These are phyloP conservation scores for Celastrina argiolus DNA, from an alignment of 2,888 invertebrate species.

Conservation along the genomic window DNA sequence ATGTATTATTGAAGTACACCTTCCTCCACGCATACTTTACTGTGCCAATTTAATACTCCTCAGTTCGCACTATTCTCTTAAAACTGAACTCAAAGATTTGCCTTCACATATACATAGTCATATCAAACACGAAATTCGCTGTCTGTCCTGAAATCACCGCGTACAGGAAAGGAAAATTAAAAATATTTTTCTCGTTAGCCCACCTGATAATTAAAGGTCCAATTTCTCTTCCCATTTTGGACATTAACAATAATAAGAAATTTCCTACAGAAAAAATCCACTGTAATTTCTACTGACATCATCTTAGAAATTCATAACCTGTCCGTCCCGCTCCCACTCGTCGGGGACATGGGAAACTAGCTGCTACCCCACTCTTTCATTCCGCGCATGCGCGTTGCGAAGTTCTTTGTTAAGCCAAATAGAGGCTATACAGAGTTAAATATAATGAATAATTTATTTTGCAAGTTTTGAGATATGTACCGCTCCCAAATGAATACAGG, in stretches of 20 bases:
- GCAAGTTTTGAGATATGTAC: constrained; percentile 22
- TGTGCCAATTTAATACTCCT: too few species aligned
- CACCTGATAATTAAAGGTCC: constrained; percentile 11
- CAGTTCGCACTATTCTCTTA: too few species aligned
- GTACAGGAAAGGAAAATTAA: background rate
- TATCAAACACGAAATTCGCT: background rate
- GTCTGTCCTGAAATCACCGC: background rate
- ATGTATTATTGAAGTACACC: too few species aligned
- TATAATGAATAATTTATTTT: constrained; percentile 25
- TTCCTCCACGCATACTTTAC: too few species aligned
- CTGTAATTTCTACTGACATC: constrained; percentile 22
- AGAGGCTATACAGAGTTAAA: constrained; percentile 21
- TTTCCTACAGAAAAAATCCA: constrained; percentile 17
- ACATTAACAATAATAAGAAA: constrained; percentile 25
- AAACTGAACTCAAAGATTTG: too few species aligned
- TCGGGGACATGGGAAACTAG: constrained; percentile 36
- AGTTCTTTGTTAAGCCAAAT: constrained; percentile 24
- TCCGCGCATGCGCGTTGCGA: constrained; percentile 42
- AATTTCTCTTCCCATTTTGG: background rate
- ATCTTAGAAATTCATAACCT: constrained; percentile 45
- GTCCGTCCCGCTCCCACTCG: constrained; percentile 36
- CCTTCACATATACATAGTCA: background rate
- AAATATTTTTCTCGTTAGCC: constrained; percentile 2
- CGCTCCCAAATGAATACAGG: constrained; percentile 17
- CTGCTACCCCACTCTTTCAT: constrained; percentile 37